These are phyloP conservation scores for Ypsolopha sequella DNA, from an alignment of 2,888 invertebrate species.

Conservation along the genomic window DNA sequence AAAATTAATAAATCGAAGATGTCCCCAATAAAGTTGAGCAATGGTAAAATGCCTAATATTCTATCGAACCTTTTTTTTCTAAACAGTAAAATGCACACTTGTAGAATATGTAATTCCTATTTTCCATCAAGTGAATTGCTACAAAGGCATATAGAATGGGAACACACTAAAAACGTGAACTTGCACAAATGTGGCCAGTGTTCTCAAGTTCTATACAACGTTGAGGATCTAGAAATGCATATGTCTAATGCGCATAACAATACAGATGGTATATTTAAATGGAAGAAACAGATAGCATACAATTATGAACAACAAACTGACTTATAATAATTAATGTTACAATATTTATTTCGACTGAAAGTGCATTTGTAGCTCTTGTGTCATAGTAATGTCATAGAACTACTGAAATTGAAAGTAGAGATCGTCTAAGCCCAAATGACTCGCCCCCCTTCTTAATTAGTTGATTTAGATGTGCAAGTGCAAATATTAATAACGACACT, in stretches of 20 bases:
- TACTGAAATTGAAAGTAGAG: no score
- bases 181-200: constrained; percentile 4
- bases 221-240: constrained; percentile 3
- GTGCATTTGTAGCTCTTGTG: no score
- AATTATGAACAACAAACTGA: constrained; percentile 2
- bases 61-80: neutral
- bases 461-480: no score
- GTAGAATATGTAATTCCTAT: constrained; percentile 1
- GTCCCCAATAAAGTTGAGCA: neutral
- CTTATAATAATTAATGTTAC: neutral
- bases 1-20: neutral
- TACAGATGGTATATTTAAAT: neutral
- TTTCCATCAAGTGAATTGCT: constrained; percentile 1
- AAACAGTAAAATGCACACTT: neutral
- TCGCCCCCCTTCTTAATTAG: no score
- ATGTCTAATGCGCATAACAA: neutral
- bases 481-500: no score
- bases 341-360: no score
- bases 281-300: constrained; percentile 1
- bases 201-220: neutral
- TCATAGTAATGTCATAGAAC: no score
- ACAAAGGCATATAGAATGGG: constrained; percentile 2
- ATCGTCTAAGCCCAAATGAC: no score
- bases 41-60: neutral
- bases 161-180: constrained; percentile 4